phyloP scores from a whole-genome alignment of 2,797 vertebrate species.

The Sebastes oblongus region DNA sequence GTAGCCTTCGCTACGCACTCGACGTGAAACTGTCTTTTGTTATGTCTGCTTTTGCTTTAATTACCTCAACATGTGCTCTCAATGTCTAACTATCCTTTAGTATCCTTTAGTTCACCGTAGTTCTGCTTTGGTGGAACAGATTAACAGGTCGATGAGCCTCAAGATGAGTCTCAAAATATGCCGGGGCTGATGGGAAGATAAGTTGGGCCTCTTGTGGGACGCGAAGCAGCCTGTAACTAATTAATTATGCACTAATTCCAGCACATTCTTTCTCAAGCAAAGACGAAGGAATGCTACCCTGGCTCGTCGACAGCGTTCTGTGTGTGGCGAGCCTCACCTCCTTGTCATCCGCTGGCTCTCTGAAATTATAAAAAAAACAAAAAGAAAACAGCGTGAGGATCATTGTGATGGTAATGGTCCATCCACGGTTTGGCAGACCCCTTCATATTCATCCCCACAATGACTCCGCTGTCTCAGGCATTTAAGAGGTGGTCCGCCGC shows the following conservation, averaged over 20 bases:
- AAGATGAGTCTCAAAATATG: conserved; percentile 26
- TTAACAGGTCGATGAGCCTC: conserved; percentile 17
- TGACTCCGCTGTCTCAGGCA: conserved; percentile 61
- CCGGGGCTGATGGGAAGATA: conserved; percentile 27
- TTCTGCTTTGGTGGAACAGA: conserved; percentile 2
- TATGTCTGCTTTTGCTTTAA: conserved; percentile 16
- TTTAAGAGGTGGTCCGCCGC: conserved; percentile 62
- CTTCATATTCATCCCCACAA: conserved; percentile 69
- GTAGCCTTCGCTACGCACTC: conserved; percentile 16
- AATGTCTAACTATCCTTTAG: neutral
- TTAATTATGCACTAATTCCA: conserved; percentile 66
- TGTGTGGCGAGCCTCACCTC: conserved; percentile 48
- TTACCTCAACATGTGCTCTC: neutral
- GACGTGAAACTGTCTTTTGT: conserved; percentile 19
- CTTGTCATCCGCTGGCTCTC: conserved; percentile 19
- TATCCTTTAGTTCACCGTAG: neutral
- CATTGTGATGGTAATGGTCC: conserved; percentile 75
- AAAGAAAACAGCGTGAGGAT: conserved; percentile 42
- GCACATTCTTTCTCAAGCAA: conserved; percentile 18
- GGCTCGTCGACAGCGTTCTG: conserved; percentile 28
- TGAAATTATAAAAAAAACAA: conserved; percentile 24
- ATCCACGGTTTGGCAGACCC: conserved; percentile 41
- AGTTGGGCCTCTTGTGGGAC: conserved; percentile 13
- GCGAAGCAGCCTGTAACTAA: conserved; percentile 48
- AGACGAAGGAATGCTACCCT: conserved; percentile 37